Percentiles rank a stretch among this genome's conserved stretches.
Evolutionary conservation across 2,113 vertebrate genomes (phyloP).

Genomic region (Opisthocomus hoazin): DNA sequence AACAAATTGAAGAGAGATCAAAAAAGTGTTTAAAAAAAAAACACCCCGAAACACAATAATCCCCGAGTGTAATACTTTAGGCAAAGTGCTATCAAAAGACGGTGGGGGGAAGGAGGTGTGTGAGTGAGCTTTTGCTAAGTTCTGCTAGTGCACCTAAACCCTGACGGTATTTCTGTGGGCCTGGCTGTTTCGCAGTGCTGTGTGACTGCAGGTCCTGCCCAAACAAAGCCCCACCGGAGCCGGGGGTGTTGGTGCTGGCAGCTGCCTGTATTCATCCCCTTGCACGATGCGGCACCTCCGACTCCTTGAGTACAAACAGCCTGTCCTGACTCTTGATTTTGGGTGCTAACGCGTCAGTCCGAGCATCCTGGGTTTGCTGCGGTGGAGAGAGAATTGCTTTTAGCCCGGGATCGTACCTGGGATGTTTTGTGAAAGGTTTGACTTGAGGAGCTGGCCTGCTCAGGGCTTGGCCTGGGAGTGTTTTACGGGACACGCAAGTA

Average conservation of each 20-base stretch:
- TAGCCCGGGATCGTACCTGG: neutral
- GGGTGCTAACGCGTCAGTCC: accelerated
- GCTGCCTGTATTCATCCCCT: neutral
- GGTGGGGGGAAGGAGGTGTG: neutral
- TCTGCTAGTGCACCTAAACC: neutral
- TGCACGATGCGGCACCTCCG: accelerated
- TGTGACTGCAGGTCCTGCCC: neutral
- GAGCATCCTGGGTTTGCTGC: neutral
- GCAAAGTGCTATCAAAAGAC: neutral
- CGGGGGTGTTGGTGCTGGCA: neutral
- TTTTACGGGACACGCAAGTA: neutral
- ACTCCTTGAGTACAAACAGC: neutral
- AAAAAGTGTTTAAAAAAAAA: neutral
- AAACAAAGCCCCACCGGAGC: neutral
- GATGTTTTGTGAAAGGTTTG: neutral
- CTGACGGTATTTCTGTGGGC: neutral
- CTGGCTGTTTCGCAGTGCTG: accelerated
- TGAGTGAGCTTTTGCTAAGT: neutral
- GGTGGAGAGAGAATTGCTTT: neutral
- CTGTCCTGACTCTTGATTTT: accelerated
- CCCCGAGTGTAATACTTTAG: neutral
- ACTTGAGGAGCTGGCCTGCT: neutral
- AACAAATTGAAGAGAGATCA: neutral
- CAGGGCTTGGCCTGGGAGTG: neutral
- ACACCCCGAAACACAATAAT: neutral